Evolutionary conservation across 2,797 vertebrate species (phyloP), one percentile per base, ranked within the genome.

Genomic region (Heliangelus exortis): DNA sequence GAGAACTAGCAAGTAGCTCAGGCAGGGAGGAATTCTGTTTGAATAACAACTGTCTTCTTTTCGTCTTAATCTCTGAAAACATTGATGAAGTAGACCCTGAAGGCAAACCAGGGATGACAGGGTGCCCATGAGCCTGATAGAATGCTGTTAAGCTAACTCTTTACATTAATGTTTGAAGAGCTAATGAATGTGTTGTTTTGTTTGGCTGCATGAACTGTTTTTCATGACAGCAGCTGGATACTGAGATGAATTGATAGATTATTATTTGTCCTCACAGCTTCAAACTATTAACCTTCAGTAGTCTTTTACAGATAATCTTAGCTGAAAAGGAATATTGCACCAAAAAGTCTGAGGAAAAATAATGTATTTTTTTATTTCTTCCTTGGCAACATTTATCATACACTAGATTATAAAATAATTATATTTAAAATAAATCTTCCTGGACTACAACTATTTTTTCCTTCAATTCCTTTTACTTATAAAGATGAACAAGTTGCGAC

Each of bases 191-290:
- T 73, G 61, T 66, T 89, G 23, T 82, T 95, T 92, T 89, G 69
- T 83, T 94, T 93, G 87, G 15, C 41, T 79, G 7, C 43, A 39
- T 65, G 66, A 93, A 36, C 69, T 50, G 25, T 15, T 95, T 72
- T 89, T 78, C 53, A 65, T 43, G 57, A 59, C 54, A 95, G 76
- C 62, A 90, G 73, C 41, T 84, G 59, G 69, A 71, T 76, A 47
- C 33, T 39, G 76, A 88, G 53, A 90, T 86, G 84, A 96, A 92
- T 82, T 83, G 62, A 61, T 25, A 51, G 31, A 85, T 81, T 87
- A 58, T 23, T 77, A 58, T 71, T 85, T 41, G 16, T 82, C 66
- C 29, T 89, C 76, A 81, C 36, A 83, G 81, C 63, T 79, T 92
- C 54, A 53, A 55, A 55, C 31, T 86, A 79, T 63, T 90, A 81